A percentile compares a stretch with the other conserved stretches of the same genome.
Evolutionary conservation across 2,113 vertebrate species (phyloP).

Genomic region (Motacilla tschutschensis): DNA sequence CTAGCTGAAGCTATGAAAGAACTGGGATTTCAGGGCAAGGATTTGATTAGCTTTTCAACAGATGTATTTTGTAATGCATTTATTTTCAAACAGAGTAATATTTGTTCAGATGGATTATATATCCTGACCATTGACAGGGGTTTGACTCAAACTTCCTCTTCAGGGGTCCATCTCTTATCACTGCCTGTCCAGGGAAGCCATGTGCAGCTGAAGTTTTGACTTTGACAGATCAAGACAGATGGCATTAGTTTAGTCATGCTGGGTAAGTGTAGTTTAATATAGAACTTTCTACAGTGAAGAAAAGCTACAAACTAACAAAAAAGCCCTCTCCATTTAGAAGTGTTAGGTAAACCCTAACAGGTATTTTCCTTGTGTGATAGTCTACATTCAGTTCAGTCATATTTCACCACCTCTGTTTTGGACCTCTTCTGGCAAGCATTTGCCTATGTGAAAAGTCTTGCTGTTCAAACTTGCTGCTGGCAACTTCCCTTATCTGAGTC

Average conservation of each 20-base stretch:
- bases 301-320: background rate
- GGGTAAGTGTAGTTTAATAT: background rate
- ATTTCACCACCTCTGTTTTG: background rate
- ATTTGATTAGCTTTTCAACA: background rate
- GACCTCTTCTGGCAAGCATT: background rate
- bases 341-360: background rate
- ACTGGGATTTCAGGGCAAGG: background rate
- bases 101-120: constrained; percentile 3
- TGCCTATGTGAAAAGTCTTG: background rate
- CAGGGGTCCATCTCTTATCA: background rate
- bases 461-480: background rate
- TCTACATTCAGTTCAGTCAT: background rate
- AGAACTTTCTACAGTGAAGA: background rate
- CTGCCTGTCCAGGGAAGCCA: background rate
- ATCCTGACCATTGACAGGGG: background rate
- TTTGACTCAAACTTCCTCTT: background rate
- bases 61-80: background rate
- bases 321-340: background rate
- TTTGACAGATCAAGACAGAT: background rate
- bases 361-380: background rate
- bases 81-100: background rate
- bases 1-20: background rate
- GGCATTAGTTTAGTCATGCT: background rate
- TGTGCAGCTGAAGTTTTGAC: background rate
- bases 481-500: background rate